Evolutionary conservation across 2,888 invertebrate species (phyloP), one percentile per base, ranked within the genome.

Genomic region (Listrodromus nycthemerus): DNA sequence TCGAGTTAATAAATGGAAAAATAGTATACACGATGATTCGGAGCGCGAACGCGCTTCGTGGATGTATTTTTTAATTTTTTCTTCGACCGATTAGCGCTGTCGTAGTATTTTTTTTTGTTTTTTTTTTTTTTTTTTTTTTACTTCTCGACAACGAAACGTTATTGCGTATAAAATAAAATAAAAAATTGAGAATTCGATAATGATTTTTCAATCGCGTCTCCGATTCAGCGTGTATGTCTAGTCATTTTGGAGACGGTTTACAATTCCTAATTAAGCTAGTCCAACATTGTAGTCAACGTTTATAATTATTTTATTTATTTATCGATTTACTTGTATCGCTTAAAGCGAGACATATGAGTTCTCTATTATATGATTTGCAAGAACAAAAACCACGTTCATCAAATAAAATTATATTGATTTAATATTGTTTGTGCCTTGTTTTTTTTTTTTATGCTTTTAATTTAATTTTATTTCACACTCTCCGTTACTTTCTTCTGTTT

Each of bases 221-320:
- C 66, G 77, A 80, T 50, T 77, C 80, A 82, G 75, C 65, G 67
- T 74, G 74, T 82, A 79, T 73, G 80, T 91, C 92, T 92, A 92
- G 92, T 92, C 92, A 91, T 89, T 90, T 89, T 89, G 85, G 85
- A 91, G 86, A 87, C 88, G 86, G 87, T 89, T 89, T 89, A 90
- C 88, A 87, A 91, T 90, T 89, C 88, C 89, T 87, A 87, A 79
- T 87, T 87, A 88, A 89, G 88, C 92, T 92, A 92, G 92, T 92
- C 92, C 89, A 88, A 86, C 85, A 86, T 89, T 87, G 80, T 87
- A 89, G 88, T 89, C 85, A 79, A 80, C 81, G 73, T 66, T 78
- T 82, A 73, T 80, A 55, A 61, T 30, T 8, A 58, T 69, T 77
- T 78, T 71, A 48, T 65, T 78, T 66, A 75, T 61, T 76, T 80